Evolutionary conservation across 2,888 invertebrate species (phyloP).

Genomic region (Keiferia lycopersicella): DNA sequence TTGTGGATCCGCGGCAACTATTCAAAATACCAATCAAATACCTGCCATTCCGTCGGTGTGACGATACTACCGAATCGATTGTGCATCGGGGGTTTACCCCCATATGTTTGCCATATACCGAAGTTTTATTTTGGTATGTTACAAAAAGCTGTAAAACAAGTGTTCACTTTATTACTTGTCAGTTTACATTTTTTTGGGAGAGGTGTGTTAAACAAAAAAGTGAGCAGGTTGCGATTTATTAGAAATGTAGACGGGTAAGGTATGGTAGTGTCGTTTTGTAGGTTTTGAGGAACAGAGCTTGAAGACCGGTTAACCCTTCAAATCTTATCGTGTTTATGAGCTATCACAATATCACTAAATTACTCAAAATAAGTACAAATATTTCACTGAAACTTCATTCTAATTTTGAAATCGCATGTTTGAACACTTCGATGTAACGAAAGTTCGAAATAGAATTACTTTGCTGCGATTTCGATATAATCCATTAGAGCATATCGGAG

Average conservation of each 20-base stretch:
- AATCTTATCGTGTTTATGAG: neutral
- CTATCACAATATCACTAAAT: neutral
- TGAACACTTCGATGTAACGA: too few relatives aligned
- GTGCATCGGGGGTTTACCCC: constrained; percentile 69
- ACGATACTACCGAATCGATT: constrained; percentile 76
- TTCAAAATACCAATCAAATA: constrained; percentile 79
- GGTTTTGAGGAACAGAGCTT: neutral
- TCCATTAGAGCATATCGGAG: too few relatives aligned
- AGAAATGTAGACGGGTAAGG: constrained; percentile 34
- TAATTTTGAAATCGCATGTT: too few relatives aligned
- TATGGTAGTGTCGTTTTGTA: neutral
- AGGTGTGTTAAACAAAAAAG: constrained; percentile 25
- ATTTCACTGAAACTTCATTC: neutral
- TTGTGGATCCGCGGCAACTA: constrained; percentile 54
- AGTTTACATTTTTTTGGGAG: constrained; percentile 49
- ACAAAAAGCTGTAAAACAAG: constrained; percentile 78
- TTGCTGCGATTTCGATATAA: too few relatives aligned
- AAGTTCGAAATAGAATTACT: too few relatives aligned
- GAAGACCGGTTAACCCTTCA: neutral
- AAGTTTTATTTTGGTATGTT: constrained; percentile 77
- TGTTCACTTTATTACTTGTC: constrained; percentile 76
- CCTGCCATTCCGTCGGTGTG: constrained; percentile 80
- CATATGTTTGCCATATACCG: constrained; percentile 75
- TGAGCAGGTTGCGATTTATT: constrained; percentile 20
- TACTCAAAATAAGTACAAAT: neutral